Base-by-base conservation (phyloP, 2,797 vertebrate genomes). In the Diglossa cyanea region DNA sequence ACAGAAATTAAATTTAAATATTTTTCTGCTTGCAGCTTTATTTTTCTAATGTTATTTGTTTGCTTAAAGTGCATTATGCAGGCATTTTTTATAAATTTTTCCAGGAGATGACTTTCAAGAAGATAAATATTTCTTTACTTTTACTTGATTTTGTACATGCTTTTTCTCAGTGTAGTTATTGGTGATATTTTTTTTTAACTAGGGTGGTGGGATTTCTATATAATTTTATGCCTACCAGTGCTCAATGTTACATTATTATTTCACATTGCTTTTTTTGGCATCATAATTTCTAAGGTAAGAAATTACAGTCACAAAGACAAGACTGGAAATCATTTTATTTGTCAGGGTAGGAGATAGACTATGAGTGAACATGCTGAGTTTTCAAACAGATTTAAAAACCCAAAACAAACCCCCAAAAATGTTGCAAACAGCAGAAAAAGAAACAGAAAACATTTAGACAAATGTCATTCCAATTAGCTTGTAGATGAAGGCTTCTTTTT, bases 401-500 rank as follows among this genome's bases (percentile, higher is more conserved):
- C 26, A 33, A 21, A 76, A 75, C 0, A 0, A 81, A 72, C 70
- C 31, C 3, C 28, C 31, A 3, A 90, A 78, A 72, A 68, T 37
- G 71, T 54, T 83, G n/a, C 77, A 76, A 93, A 67, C 7, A 80
- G 17, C 35, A 48, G 51, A 82, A 65, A 67, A 73, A 77, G 18
- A 78, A 72, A 35, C 25, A 39, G 26, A 67, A 85, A 89, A 75
- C 74, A 72, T 2, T 89, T 95, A 95, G 72, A 91, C 65, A 94
- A 92, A 95, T 94, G 89, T 92, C 23, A 75, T 91, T 89, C 78
- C 73, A 92, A 61, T 93, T 95, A 91, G 45, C 39, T 94, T 87
- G 28, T 63, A 77, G 75, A 74, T 95, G 63, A 86, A 89, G 50
- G 57, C 83, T 94, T 77, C 15, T 77, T 94, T 93, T 94, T 89